Base-by-base conservation (phyloP, 2,113 vertebrate genomes). In the Mungos mungo region DNA sequence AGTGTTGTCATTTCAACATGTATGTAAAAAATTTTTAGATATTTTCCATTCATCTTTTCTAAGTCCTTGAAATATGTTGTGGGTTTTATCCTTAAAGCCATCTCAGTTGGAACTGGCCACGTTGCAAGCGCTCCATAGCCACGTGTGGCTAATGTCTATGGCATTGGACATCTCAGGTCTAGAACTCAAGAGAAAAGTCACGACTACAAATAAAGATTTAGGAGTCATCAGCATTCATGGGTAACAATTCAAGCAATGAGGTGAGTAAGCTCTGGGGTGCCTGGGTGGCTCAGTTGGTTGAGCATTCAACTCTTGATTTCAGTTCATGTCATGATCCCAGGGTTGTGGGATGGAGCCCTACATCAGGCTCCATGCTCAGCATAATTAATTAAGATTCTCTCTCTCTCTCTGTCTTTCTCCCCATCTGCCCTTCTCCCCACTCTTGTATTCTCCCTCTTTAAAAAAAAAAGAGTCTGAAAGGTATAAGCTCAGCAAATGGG, bases 171-270 rank as follows among this genome's bases (percentile, higher is more conserved):
- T 29, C 11, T 83, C 29, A 87, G 68, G 50, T 82, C 66, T n/a
- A 77, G n/a, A 92, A 19, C 29, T 83, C 25, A 63, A 60, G 25
- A 88, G 29, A 81, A 50, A 87, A 57, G 35, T 60, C 45, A 69
- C 31, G 31, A 79, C 31, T 31, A 45, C 57, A 88, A 57, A n/a
- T 97, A 90, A 96, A 94, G 25, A 60, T 71, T 82, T 72, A 25
- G 47, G 27, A 66, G 33, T 76, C 74, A 81, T 93, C 25, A 52
- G 35, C 3, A 0, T 93, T 95, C 76, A 93, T 38, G 11, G n/a
- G 27, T 57, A 25, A 60, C 69, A 69, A 29, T 79, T 87, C n/a
- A 68, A 47, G 29, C 87, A 81, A 10, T 74, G 33, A 74, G 45
- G 31, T 84, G 13, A 86, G 66, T 86, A 74, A 81, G 3, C 15